Conservation (phyloP, 2,797 vertebrate species). For the Steatocranus sp. region DNA sequence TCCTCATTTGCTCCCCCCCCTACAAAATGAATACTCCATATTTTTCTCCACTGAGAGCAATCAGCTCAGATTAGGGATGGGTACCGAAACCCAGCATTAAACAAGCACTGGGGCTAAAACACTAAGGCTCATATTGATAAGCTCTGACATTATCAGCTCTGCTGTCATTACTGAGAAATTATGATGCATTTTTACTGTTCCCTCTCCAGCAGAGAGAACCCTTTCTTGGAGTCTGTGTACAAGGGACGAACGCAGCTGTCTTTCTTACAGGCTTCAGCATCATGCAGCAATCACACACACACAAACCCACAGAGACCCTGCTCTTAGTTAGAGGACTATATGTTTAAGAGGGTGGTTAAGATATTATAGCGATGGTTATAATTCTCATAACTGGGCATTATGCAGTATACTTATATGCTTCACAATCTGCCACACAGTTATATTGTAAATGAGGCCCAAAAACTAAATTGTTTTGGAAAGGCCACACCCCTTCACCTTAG, state of each 20-base stretch:
- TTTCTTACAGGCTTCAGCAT: not conserved
- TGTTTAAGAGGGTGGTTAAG: not conserved
- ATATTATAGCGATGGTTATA: not conserved
- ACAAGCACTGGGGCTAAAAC: not conserved
- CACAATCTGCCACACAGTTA: not conserved
- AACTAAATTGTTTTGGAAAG: not conserved
- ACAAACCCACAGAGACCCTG: not conserved
- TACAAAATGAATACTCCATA: not conserved
- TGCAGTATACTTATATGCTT: not conserved
- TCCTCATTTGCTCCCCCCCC: not conserved
- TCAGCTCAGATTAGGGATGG: not conserved
- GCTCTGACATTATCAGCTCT: not conserved
- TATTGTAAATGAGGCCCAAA: not conserved
- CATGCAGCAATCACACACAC: not conserved
- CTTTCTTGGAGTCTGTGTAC: not conserved
- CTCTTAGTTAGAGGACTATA: not conserved
- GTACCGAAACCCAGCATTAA: not conserved
- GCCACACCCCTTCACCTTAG: not conserved
- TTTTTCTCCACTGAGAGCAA: not conserved
- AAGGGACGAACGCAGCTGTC: accelerated
- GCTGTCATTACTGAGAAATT: not conserved
- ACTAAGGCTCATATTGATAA: not conserved
- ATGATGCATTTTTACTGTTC: not conserved
- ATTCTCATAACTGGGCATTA: not conserved
- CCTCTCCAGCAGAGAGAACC: not conserved